Percentiles rank a stretch among this genome's conserved stretches.
phyloP scores from a whole-genome alignment of 2,797 vertebrate species.

The Helicolenus hilgendorfi region DNA sequence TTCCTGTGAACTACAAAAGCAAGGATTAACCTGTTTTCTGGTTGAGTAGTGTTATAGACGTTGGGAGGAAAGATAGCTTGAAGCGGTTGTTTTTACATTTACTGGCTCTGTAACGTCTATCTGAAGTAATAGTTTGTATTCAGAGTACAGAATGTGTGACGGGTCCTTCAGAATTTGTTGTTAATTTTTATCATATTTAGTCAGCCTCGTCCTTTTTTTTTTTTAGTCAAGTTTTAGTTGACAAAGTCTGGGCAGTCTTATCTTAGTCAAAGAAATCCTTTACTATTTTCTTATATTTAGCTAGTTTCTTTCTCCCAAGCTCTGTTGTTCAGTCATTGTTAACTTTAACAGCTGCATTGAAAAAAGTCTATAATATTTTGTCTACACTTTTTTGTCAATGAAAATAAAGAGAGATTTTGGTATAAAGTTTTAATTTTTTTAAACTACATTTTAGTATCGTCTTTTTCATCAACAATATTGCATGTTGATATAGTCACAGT shows the following conservation, averaged over 20 bases:
- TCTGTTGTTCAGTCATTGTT: background rate
- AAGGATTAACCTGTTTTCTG: background rate
- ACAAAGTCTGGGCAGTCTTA: background rate
- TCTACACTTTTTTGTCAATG: background rate
- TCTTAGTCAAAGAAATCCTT: background rate
- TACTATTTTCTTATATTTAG: background rate
- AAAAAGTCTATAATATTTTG: background rate
- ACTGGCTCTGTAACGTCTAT: background rate
- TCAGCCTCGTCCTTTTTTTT: background rate
- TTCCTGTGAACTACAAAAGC: no score
- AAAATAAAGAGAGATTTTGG: background rate
- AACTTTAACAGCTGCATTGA: background rate
- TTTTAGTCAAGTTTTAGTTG: background rate
- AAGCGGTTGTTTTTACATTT: background rate
- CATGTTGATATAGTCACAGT: background rate
- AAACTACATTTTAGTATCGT: background rate
- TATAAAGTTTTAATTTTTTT: background rate
- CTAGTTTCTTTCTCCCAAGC: background rate
- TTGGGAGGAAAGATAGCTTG: background rate
- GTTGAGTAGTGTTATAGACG: background rate
- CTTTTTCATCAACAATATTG: background rate
- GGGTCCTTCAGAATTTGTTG: no score
- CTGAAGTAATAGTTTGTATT: no score
- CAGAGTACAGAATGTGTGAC: no score
- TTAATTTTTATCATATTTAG: background rate